Conservation (phyloP, 2,113 vertebrate species). For the Psittacus erithacus region DNA sequence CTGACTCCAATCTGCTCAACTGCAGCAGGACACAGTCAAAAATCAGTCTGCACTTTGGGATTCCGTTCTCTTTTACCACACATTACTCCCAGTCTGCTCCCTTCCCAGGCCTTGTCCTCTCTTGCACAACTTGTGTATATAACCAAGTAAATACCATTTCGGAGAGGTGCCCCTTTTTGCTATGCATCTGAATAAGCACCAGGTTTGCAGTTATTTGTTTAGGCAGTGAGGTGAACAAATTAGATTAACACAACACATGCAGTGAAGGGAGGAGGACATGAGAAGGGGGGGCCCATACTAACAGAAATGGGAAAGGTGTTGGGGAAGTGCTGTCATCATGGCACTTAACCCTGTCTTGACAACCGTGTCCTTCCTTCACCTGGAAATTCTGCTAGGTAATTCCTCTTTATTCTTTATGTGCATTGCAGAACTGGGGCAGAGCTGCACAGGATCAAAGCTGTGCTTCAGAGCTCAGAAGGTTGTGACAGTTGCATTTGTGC, state of each 20-base stretch:
- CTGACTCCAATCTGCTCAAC: not conserved
- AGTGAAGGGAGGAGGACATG: slow-evolving; percentile 25
- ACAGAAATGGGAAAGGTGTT: slow-evolving; percentile 13
- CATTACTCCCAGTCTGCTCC: not conserved
- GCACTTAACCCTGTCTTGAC: slow-evolving; percentile 60
- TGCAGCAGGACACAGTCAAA: not conserved
- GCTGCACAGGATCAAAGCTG: slow-evolving; percentile 12
- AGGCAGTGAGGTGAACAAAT: slow-evolving; percentile 71
- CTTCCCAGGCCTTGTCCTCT: not conserved
- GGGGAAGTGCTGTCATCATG: slow-evolving; percentile 34
- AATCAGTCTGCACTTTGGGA: not conserved
- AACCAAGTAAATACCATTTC: slow-evolving; percentile 56
- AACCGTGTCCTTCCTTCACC: not conserved
- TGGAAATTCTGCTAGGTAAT: slow-evolving; percentile 28
- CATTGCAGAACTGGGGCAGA: slow-evolving; percentile 5
- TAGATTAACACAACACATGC: slow-evolving; percentile 70
- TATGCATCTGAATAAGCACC: slow-evolving; percentile 52
- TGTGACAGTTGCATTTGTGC: not conserved
- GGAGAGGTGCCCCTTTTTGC: slow-evolving; percentile 14
- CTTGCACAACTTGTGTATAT: slow-evolving; percentile 20
- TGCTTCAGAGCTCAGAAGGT: not conserved
- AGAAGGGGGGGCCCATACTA: not conserved
- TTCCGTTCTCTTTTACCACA: slow-evolving; percentile 20
- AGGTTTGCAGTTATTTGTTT: slow-evolving; percentile 69
- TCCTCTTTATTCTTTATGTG: not conserved